These are phyloP conservation scores for Dioctria linearis DNA, from an alignment of 2,888 invertebrate genomes.

Conservation along the genomic window DNA sequence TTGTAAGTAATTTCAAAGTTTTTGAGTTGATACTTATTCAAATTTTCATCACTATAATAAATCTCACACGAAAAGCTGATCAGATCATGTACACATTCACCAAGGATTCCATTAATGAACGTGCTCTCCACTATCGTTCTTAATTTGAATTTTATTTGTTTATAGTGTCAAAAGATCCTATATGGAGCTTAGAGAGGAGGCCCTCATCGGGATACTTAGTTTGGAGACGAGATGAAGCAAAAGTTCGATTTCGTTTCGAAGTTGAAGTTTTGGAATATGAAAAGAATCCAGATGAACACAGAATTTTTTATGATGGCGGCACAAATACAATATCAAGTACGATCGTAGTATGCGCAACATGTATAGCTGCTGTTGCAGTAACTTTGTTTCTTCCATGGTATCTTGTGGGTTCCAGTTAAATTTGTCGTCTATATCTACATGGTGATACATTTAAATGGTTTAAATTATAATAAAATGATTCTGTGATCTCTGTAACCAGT, in stretches of 20 bases:
- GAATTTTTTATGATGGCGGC: constrained; percentile 60
- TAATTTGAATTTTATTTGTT: constrained; percentile 1
- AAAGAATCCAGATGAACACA: constrained; percentile 69
- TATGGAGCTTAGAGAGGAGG: constrained; percentile 71
- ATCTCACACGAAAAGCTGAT: neutral
- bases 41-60: neutral
- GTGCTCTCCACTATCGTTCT: no score
- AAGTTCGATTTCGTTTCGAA: constrained; percentile 71
- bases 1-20: constrained; percentile 1
- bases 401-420: constrained; percentile 60
- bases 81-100: constrained; percentile 2
- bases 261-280: constrained; percentile 71
- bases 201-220: constrained; percentile 71
- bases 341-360: constrained; percentile 67
- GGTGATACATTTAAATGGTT: neutral
- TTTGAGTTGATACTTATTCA: neutral
- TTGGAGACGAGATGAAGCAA: constrained; percentile 70
- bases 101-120: no score
- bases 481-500: constrained; percentile 35
- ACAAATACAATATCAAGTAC: constrained; percentile 64
- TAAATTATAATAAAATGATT: neutral
- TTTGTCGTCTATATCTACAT: neutral
- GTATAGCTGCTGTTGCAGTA: constrained; percentile 68
- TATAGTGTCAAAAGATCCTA: constrained; percentile 68
- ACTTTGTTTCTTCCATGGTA: constrained; percentile 70